These are phyloP conservation scores for Leptodactylus fallax DNA, from an alignment of 2,797 vertebrate genomes.

Conservation along the genomic window DNA sequence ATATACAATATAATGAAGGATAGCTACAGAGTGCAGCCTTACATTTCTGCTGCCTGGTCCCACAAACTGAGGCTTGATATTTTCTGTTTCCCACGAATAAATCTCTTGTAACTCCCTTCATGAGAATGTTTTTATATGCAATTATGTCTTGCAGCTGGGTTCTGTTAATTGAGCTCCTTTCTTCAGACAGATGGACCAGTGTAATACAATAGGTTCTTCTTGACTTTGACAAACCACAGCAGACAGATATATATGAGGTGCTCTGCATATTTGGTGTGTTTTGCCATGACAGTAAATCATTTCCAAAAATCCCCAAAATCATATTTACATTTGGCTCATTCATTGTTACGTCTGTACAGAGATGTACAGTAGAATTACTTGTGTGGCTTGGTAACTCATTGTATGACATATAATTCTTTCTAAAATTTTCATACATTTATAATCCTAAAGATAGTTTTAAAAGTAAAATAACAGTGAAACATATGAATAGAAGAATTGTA, in stretches of 20 bases:
- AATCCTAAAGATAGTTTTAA: neutral
- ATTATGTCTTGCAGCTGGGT: constrained; percentile 26
- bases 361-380: neutral
- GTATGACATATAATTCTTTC: neutral
- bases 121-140: constrained; percentile 27
- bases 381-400: neutral
- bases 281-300: constrained; percentile 17
- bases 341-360: neutral
- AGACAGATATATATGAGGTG: constrained; percentile 16
- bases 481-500: neutral
- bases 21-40: neutral
- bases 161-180: constrained; percentile 34
- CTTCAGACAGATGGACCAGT: constrained; percentile 21
- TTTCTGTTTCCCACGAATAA: constrained; percentile 28
- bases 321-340: neutral
- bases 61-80: constrained; percentile 15
- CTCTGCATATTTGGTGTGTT: constrained; percentile 29
- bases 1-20: neutral
- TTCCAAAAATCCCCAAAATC: neutral
- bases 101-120: constrained; percentile 25
- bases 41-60: neutral
- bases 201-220: constrained; percentile 16
- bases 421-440: neutral
- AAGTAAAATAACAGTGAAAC: neutral
- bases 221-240: constrained; percentile 32